phyloP scores from a whole-genome alignment of 2,797 vertebrate genomes.

The Scyliorhinus canicula region DNA sequence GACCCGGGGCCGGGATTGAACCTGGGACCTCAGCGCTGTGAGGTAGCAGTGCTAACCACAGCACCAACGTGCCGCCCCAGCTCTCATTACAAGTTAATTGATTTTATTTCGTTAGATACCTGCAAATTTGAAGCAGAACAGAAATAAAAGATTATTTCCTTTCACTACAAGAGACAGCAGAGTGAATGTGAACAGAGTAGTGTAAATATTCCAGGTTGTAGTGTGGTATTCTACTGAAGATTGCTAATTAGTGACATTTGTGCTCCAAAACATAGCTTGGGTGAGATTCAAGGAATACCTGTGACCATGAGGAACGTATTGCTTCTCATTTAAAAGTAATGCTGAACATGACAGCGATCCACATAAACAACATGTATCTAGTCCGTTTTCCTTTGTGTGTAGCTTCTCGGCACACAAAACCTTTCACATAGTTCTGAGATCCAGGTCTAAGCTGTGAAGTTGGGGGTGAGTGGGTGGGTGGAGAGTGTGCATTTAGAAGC shows the following conservation, averaged over 20 bases:
- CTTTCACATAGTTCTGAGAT: background rate
- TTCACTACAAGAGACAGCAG: background rate
- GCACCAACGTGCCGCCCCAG: no score
- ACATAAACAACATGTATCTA: background rate
- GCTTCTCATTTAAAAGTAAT: background rate
- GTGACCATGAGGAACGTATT: background rate
- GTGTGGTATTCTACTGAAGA: background rate
- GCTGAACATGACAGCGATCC: background rate
- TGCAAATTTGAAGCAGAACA: background rate
- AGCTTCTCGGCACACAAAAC: background rate
- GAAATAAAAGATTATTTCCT: background rate
- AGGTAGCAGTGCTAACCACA: no score
- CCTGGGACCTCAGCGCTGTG: no score
- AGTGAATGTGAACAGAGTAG: background rate
- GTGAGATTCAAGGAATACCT: background rate
- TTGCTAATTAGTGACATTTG: background rate
- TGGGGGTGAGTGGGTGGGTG: no score
- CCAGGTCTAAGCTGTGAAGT: background rate
- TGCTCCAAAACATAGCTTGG: background rate
- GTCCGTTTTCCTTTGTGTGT: background rate
- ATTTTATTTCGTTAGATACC: background rate
- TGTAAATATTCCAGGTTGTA: background rate
- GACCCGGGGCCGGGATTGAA: no score
- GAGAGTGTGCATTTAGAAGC: background rate
- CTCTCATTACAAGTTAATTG: background rate